Percentiles rank a stretch among this genome's conserved stretches.
Conservation (phyloP, 2,888 invertebrate genomes). For the Ferdinandea cuprea region DNA sequence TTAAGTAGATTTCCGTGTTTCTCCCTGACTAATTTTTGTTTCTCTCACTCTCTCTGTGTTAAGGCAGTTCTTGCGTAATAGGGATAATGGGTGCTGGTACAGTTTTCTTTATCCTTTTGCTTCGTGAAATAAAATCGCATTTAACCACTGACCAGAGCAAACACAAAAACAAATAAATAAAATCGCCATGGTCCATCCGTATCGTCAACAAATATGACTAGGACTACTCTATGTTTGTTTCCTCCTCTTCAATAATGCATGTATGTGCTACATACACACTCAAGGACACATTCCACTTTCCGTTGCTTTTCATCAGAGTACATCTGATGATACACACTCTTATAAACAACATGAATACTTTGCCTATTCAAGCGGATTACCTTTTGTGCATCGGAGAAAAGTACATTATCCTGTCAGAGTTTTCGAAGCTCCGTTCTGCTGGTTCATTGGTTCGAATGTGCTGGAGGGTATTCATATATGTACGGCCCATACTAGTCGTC, state of each 20-base stretch:
- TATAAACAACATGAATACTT: constrained; percentile 44
- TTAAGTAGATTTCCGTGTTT: constrained; percentile 59
- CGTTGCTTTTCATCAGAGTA: constrained; percentile 1
- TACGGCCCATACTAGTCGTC: background rate
- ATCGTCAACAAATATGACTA: constrained; percentile 43
- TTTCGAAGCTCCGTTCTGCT: constrained; percentile 41
- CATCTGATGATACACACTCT: constrained; percentile 7
- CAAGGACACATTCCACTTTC: constrained; percentile 23
- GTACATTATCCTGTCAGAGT: constrained; percentile 63
- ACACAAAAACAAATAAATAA: constrained; percentile 16
- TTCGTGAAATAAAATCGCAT: constrained; percentile 51
- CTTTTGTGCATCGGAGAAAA: constrained; percentile 61
- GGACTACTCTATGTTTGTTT: constrained; percentile 20
- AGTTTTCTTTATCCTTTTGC: constrained; percentile 16
- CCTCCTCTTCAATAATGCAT: constrained; percentile 25
- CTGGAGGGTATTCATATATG: too few species aligned
- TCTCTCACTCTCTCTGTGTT: background rate
- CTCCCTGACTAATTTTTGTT: background rate
- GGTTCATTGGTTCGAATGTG: constrained; percentile 48
- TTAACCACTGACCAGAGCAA: constrained; percentile 25
- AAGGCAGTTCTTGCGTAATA: constrained; percentile 1
- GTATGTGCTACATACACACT: constrained; percentile 8
- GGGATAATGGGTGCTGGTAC: constrained; percentile 1
- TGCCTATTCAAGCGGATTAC: constrained; percentile 66
- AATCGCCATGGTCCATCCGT: constrained; percentile 30